Evolutionary conservation across 2,888 invertebrate genomes (phyloP).

Genomic region (Pherbina coryleti): DNA sequence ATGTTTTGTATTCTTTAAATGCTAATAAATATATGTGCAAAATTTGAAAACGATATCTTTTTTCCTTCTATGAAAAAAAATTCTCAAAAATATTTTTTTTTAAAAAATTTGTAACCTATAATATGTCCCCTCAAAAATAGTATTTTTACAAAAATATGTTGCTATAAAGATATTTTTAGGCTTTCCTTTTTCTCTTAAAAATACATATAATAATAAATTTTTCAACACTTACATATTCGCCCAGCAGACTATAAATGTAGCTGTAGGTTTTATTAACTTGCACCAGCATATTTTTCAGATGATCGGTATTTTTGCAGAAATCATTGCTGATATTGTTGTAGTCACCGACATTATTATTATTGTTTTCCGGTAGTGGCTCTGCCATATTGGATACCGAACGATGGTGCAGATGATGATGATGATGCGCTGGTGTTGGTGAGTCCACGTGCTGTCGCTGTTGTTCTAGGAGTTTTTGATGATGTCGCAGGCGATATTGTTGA

Average conservation of each 20-base stretch:
- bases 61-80: no score
- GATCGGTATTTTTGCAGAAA: slow-evolving; percentile 4
- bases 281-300: slow-evolving; percentile 34
- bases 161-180: no score
- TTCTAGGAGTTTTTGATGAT: slow-evolving; percentile 47
- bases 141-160: no score
- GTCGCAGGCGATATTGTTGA: slow-evolving; percentile 45
- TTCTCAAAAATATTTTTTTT: no score
- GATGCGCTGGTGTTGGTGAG: slow-evolving; percentile 19
- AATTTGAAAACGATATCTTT: no score
- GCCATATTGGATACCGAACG: slow-evolving; percentile 50
- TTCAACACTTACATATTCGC: slow-evolving; percentile 50
- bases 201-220: background rate
- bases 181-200: background rate
- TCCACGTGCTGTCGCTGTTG: slow-evolving; percentile 40
- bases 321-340: slow-evolving; percentile 38
- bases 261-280: slow-evolving; percentile 43
- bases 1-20: no score
- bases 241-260: slow-evolving; percentile 29
- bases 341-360: slow-evolving; percentile 8
- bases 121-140: no score
- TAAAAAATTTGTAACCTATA: no score
- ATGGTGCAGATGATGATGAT: slow-evolving; percentile 57
- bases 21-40: no score
- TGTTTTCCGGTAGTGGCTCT: background rate